Conservation (phyloP, 2,113 vertebrate genomes). For the Prinia subflava region DNA sequence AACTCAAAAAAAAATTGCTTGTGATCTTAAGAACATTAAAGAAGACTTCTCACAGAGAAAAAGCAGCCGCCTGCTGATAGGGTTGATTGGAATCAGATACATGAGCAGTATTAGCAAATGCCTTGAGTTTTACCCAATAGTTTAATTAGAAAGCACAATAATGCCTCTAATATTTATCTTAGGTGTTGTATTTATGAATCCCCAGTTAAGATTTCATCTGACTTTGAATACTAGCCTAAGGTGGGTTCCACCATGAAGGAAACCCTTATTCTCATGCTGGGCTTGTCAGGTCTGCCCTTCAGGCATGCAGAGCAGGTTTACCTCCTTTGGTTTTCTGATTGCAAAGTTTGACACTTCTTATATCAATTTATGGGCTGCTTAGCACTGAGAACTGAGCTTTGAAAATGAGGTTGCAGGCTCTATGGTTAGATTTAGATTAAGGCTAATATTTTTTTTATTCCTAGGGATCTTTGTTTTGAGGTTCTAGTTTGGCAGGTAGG, state of each 20-base stretch:
- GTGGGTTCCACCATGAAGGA: background rate
- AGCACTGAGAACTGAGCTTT: background rate
- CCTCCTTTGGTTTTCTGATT: background rate
- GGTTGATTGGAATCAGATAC: background rate
- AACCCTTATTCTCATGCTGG: background rate
- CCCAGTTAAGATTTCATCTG: background rate
- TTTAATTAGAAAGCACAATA: background rate
- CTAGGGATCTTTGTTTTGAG: background rate
- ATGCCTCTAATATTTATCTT: background rate
- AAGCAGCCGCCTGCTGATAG: background rate
- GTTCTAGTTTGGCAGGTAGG: background rate
- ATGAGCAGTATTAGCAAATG: background rate
- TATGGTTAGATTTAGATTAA: background rate
- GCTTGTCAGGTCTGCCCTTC: background rate
- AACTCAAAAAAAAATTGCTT: background rate
- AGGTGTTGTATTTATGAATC: background rate
- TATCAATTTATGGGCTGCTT: background rate
- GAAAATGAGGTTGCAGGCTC: background rate
- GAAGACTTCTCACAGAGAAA: background rate
- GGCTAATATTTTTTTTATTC: background rate
- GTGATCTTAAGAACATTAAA: background rate
- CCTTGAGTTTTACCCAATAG: background rate
- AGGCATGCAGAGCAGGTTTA: background rate
- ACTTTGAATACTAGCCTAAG: background rate
- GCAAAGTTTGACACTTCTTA: background rate